These are phyloP conservation scores for Vanacampus margaritifer DNA, from an alignment of 2,113 vertebrate species.

Conservation along the genomic window DNA sequence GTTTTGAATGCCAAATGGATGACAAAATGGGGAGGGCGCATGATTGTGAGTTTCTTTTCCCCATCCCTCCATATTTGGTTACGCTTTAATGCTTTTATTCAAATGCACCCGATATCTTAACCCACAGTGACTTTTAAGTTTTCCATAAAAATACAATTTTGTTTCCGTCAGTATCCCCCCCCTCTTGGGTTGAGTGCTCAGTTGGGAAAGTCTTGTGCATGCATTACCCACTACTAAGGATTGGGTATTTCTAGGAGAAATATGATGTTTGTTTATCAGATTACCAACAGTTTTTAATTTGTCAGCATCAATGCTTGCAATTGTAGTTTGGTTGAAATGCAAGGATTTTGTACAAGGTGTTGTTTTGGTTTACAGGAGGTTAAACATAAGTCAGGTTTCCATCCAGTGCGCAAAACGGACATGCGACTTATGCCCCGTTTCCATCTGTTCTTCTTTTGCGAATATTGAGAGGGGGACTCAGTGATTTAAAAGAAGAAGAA, in stretches of 20 bases:
- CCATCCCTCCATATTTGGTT: conserved; percentile 61
- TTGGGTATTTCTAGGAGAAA: conserved; percentile 19
- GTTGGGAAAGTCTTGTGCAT: conserved; percentile 34
- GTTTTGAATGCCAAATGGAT: conserved; percentile 83
- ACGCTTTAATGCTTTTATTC: conserved; percentile 77
- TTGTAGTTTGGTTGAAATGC: background rate
- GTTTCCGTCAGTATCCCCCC: conserved; percentile 29
- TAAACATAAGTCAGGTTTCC: too few relatives aligned
- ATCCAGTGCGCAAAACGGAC: too few relatives aligned
- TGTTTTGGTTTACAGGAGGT: background rate
- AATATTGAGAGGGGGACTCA: too few relatives aligned
- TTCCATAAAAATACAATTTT: conserved; percentile 66
- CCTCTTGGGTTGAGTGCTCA: conserved; percentile 53
- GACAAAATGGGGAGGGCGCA: conserved; percentile 45
- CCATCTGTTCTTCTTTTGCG: too few relatives aligned
- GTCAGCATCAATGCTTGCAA: background rate
- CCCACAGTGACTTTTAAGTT: conserved; percentile 63
- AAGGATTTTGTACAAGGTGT: background rate
- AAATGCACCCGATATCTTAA: conserved; percentile 70
- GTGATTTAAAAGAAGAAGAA: too few relatives aligned
- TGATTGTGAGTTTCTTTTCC: conserved; percentile 10
- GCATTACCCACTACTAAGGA: conserved; percentile 31
- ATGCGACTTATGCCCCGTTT: too few relatives aligned
- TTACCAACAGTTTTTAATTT: conserved; percentile 27
- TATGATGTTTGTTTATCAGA: conserved; percentile 57